phyloP scores from a whole-genome alignment of 2,797 vertebrate species.

The Triplophysa yarkandensis region DNA sequence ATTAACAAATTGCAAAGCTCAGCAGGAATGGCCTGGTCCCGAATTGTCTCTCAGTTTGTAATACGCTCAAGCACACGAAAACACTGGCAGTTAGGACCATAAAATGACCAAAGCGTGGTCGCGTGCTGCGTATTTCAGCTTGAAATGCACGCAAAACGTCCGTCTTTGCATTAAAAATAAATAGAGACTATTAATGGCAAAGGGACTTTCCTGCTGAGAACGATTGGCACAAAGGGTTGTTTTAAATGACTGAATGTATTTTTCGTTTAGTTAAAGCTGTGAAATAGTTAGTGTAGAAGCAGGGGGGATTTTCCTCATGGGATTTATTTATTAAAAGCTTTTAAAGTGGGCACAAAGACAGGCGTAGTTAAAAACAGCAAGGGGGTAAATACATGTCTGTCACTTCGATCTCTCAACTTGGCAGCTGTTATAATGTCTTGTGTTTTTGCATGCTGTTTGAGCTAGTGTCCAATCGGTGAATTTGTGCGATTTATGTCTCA shows the following conservation, averaged over 20 bases:
- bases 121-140: slow-evolving; percentile 9
- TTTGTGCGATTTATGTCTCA: not conserved
- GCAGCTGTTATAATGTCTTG: slow-evolving; percentile 27
- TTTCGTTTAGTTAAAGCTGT: slow-evolving; percentile 27
- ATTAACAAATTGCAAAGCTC: slow-evolving; percentile 13
- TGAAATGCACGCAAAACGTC: not conserved
- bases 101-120: not conserved
- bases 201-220: slow-evolving; percentile 10
- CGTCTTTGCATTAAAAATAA: slow-evolving; percentile 1
- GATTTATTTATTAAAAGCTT: slow-evolving; percentile 37
- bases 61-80: not conserved
- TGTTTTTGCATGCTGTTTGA: slow-evolving; percentile 34
- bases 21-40: not conserved
- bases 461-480: slow-evolving; percentile 31
- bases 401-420: slow-evolving; percentile 24
- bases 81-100: not conserved
- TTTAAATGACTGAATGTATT: slow-evolving; percentile 35
- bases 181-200: slow-evolving; percentile 14
- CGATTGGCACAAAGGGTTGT: slow-evolving; percentile 9
- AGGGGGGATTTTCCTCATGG: slow-evolving; percentile 16
- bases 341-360: slow-evolving; percentile 20
- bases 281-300: slow-evolving; percentile 7
- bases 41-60: not conserved
- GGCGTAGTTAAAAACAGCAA: slow-evolving; percentile 19
- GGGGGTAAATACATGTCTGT: slow-evolving; percentile 36